Base-by-base conservation (phyloP, 2,888 invertebrate species). In the Drosophila meridiana region DNA sequence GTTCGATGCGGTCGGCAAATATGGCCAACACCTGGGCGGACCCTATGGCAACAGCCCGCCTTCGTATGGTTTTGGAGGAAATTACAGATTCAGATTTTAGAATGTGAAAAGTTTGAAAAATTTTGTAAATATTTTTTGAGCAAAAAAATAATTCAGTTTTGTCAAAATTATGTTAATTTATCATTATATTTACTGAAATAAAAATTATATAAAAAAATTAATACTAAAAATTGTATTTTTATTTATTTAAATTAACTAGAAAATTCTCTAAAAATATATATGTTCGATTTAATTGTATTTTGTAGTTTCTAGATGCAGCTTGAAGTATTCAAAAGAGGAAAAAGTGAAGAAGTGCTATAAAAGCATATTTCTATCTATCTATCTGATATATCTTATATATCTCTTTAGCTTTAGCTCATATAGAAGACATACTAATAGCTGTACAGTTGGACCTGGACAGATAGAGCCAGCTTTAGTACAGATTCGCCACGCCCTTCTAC, bases 21-120 rank as follows among this genome's bases (percentile, higher is more conserved):
- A 90, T 58, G 81, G 80, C 0, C 92, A 92, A 61, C 92, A 90
- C 47, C 68, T 87, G 36, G 92, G 91, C 30, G 92, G 92, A 42
- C 92, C 91, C 4, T 91, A 80, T 58, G 92, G 92, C 62, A 89
- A 88, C 38, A 87, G 91, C 6, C 73, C 36, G 0, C 78, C 92
- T 0, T 66, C 80, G 34, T 73, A 57, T 13, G 77, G 84, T 0
- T 68, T 52, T 3, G 92, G 92, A 9, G 77, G 56, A 53, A 42
- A 8, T 52, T 85, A 85, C 40, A 58, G 79, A 59, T 83, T 63
- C 30, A 28, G 86, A 60, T 88, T 80, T n/a, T 76, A 58, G 36
- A 3, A 7, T 0, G 13, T 26, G 20, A 34, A 11, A 2, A 2
- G 2, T 20, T 0, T 4, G 20, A 0, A n/a, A 2, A 30, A 11